A percentile compares a stretch with the other conserved stretches of the same genome.
phyloP scores from a whole-genome alignment of 2,888 invertebrate species.

The Dastarcus helophoroides region DNA sequence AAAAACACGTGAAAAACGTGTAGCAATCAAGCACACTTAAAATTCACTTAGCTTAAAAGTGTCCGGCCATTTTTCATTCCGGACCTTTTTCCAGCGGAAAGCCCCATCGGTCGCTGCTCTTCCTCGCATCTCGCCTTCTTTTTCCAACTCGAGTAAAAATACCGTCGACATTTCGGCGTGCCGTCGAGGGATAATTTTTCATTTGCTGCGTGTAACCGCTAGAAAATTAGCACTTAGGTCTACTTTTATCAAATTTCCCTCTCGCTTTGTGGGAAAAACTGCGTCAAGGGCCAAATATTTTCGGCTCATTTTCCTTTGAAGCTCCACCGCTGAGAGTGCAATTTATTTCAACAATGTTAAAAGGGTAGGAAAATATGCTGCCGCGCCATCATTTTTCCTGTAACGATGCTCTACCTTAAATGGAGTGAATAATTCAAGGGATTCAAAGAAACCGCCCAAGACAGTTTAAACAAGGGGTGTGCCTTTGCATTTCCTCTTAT shows the following conservation, averaged over 20 bases:
- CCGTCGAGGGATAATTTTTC: slow-evolving; percentile 24
- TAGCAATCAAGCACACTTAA: slow-evolving; percentile 35
- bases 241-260: slow-evolving; percentile 30
- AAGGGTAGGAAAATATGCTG: slow-evolving; percentile 19
- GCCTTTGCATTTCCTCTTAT: slow-evolving; percentile 18
- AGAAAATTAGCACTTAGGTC: slow-evolving; percentile 32
- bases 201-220: slow-evolving; percentile 29
- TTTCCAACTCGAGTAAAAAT: slow-evolving; percentile 11
- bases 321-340: no score
- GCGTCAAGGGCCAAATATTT: no score
- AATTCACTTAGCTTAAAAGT: slow-evolving; percentile 35
- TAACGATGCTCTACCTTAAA: no score
- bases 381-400: neutral
- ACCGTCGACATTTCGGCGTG: neutral
- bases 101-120: slow-evolving; percentile 17
- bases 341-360: slow-evolving; percentile 28
- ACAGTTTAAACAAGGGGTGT: slow-evolving; percentile 12
- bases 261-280: slow-evolving; percentile 4
- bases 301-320: no score
- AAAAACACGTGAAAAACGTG: no score
- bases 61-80: slow-evolving; percentile 32
- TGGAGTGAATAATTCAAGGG: slow-evolving; percentile 5
- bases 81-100: no score
- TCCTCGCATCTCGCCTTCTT: slow-evolving; percentile 12
- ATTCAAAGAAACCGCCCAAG: no score